These are phyloP conservation scores for Nymphalis urticae DNA, from an alignment of 2,888 invertebrate genomes.

Conservation along the genomic window DNA sequence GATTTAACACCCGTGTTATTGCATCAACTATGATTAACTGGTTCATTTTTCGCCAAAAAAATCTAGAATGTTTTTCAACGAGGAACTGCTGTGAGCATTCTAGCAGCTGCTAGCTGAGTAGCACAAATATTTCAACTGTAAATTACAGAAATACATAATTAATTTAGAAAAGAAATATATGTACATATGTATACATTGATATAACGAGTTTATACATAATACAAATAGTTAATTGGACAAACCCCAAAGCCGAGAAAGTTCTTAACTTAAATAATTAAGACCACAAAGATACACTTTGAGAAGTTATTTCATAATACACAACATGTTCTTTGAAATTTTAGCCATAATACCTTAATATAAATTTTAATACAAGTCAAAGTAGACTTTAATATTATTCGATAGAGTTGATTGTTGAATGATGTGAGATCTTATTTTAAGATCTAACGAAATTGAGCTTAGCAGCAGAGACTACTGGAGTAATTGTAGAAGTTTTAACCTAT, in stretches of 20 bases:
- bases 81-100: too few relatives aligned
- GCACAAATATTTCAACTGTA: too few relatives aligned
- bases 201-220: not conserved
- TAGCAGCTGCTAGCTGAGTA: too few relatives aligned
- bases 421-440: not conserved
- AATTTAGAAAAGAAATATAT: too few relatives aligned
- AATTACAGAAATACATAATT: too few relatives aligned
- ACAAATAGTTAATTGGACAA: constrained; percentile 1
- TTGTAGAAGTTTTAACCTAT: constrained; percentile 32
- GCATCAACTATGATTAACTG: too few relatives aligned
- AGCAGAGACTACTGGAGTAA: constrained; percentile 23
- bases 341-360: constrained; percentile 17
- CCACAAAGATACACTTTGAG: constrained; percentile 33
- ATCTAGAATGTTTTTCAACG: too few relatives aligned
- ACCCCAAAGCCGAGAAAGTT: constrained; percentile 20
- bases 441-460: constrained; percentile 1
- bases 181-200: too few relatives aligned
- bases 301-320: constrained; percentile 54
- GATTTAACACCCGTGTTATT: too few relatives aligned
- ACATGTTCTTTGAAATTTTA: constrained; percentile 23
- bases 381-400: constrained; percentile 12
- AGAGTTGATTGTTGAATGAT: constrained; percentile 19
- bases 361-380: constrained; percentile 8
- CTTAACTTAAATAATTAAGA: constrained; percentile 40
- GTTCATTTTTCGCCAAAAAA: too few relatives aligned